Conservation (phyloP, 2,888 invertebrate species). For the Thysanoteuthis rhombus region DNA sequence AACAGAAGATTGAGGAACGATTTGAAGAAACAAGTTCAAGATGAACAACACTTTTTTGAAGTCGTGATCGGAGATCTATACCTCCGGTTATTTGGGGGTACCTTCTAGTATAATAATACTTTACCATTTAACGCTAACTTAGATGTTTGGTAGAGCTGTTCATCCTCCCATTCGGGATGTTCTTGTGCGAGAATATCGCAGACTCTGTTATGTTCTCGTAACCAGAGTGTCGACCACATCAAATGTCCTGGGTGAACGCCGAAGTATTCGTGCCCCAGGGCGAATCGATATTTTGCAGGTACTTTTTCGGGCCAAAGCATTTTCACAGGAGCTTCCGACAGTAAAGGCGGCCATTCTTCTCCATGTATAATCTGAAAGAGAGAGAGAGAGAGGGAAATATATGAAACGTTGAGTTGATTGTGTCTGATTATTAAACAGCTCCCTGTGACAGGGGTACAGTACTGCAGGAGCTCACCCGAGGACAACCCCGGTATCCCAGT, state of each 20-base stretch:
- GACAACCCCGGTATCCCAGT: too few relatives aligned
- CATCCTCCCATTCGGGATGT: conserved; percentile 13
- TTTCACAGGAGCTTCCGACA: neutral
- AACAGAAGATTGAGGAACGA: too few relatives aligned
- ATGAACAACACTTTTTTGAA: too few relatives aligned
- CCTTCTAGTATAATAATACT: neutral
- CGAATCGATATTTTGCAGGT: neutral
- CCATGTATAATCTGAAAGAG: neutral
- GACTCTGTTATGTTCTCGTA: neutral
- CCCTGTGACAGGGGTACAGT: too few relatives aligned
- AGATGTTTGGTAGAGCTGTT: neutral
- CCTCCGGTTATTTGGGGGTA: too few relatives aligned
- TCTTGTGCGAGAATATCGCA: neutral
- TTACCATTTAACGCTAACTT: neutral
- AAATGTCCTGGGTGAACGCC: neutral
- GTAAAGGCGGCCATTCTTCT: neutral
- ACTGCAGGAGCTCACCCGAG: too few relatives aligned
- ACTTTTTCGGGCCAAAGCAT: neutral
- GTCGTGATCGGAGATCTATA: too few relatives aligned
- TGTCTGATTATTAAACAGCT: too few relatives aligned
- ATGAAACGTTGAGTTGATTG: too few relatives aligned
- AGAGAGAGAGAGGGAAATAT: too few relatives aligned
- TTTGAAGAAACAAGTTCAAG: too few relatives aligned
- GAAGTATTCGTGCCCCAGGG: neutral
- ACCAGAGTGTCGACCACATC: conserved; percentile 23